A percentile compares a stretch with the other conserved stretches of the same genome.
phyloP scores from a whole-genome alignment of 2,888 invertebrate species.

The Theodoxus fluviatilis region DNA sequence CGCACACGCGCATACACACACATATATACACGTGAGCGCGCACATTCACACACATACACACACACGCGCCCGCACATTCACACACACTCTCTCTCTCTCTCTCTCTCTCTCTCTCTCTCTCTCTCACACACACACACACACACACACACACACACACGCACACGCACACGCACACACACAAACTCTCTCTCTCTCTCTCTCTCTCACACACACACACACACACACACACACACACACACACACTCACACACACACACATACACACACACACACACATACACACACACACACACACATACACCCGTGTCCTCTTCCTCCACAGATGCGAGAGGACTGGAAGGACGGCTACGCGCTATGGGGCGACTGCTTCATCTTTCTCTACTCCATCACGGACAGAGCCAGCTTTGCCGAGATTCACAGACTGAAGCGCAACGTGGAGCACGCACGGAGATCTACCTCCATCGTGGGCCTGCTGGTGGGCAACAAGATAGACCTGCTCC shows the following conservation, averaged over 20 bases:
- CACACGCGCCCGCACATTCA: background rate
- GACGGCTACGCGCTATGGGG: constrained; percentile 59
- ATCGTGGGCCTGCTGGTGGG: constrained; percentile 54
- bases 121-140: background rate
- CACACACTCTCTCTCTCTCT: background rate
- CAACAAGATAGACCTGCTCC: constrained; percentile 58
- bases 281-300: background rate
- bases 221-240: background rate
- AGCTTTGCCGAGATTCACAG: constrained; percentile 52
- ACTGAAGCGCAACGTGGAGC: constrained; percentile 52
- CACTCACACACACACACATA: too few relatives aligned
- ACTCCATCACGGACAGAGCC: constrained; percentile 56
- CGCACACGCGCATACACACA: too few relatives aligned
- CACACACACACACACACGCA: background rate
- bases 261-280: too few relatives aligned
- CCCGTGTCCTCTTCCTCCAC: constrained; percentile 13
- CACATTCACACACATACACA: too few relatives aligned
- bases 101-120: constrained; percentile 13
- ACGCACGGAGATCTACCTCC: constrained; percentile 38
- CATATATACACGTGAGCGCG: too few relatives aligned
- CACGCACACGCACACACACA: background rate
- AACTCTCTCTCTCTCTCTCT: background rate
- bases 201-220: background rate
- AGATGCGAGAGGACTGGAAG: constrained; percentile 43
- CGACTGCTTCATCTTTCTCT: constrained; percentile 60